phyloP scores from a whole-genome alignment of 1,140 invertebrate genomes.

The Listronotus bonariensis region DNA sequence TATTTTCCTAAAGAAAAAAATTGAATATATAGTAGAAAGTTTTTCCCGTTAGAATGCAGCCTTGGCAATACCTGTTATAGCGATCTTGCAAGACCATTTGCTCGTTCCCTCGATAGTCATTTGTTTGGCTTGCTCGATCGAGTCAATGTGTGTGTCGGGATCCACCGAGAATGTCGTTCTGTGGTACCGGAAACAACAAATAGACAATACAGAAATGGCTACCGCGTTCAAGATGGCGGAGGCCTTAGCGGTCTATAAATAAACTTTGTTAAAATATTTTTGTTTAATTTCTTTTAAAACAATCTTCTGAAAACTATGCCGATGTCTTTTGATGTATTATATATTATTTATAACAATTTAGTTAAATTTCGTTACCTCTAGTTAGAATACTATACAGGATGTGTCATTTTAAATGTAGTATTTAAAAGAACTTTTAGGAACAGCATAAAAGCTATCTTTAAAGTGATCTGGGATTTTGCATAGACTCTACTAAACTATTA shows the following conservation, averaged over 20 bases:
- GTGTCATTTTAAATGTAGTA: no score
- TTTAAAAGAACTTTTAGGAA: no score
- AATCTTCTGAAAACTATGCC: no score
- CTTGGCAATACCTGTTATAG: slow-evolving; percentile 84
- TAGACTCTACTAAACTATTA: no score
- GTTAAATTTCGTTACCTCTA: no score
- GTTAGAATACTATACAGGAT: no score
- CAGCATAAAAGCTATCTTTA: no score
- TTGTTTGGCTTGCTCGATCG: slow-evolving; percentile 95
- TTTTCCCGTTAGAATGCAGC: slow-evolving; percentile 56
- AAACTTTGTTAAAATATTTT: neutral
- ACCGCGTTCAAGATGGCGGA: slow-evolving; percentile 13
- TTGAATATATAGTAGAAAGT: slow-evolving; percentile 20
- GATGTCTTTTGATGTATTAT: neutral
- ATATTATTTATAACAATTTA: neutral
- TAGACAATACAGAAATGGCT: slow-evolving; percentile 46
- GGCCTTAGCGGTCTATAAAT: no score
- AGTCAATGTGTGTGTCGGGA: slow-evolving; percentile 98
- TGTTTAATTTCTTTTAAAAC: no score
- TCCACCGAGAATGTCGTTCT: slow-evolving; percentile 97
- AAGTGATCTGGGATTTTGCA: no score
- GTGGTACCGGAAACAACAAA: slow-evolving; percentile 63
- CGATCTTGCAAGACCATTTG: slow-evolving; percentile 99
- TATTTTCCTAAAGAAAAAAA: neutral
- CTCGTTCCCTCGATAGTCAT: slow-evolving; percentile 98